A percentile compares a stretch with the other conserved stretches of the same genome.
Evolutionary conservation across 2,888 invertebrate genomes (phyloP).

Genomic region (Chelonus formosanus): DNA sequence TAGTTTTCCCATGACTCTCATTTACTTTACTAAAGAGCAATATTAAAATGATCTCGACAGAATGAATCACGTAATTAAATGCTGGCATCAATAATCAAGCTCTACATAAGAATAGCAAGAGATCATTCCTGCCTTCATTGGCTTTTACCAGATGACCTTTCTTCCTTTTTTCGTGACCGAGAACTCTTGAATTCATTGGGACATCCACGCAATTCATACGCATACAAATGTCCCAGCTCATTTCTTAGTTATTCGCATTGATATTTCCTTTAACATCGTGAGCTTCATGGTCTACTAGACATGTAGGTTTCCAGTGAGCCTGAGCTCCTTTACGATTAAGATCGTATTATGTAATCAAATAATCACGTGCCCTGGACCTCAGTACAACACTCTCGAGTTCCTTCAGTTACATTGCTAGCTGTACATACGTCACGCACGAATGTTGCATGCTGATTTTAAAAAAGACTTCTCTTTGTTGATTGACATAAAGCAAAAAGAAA

Average conservation of each 20-base stretch:
- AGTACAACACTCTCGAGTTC: constrained; percentile 25
- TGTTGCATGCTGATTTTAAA: constrained; percentile 2
- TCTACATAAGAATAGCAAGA: no score
- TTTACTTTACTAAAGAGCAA: no score
- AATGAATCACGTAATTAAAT: no score
- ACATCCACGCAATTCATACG: constrained; percentile 10
- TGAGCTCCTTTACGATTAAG: constrained; percentile 41
- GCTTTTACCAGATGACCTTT: no score
- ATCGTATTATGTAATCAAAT: constrained; percentile 43
- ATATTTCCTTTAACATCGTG: constrained; percentile 40
- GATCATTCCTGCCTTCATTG: no score
- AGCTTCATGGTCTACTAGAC: constrained; percentile 45
- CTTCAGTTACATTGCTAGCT: constrained; percentile 15
- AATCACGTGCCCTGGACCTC: constrained; percentile 38
- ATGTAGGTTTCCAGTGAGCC: constrained; percentile 38
- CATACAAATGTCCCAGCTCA: neutral
- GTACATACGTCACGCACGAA: constrained; percentile 31
- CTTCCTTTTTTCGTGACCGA: no score
- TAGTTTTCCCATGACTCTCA: neutral
- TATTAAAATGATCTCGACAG: no score
- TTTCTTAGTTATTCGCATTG: constrained; percentile 34
- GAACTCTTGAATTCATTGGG: neutral
- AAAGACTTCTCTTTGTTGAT: neutral
- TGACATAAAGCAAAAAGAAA: constrained; percentile 13
- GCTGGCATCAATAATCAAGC: no score